These are phyloP conservation scores for Dasyprocta punctata DNA, from an alignment of 2,113 vertebrate species.

Conservation along the genomic window DNA sequence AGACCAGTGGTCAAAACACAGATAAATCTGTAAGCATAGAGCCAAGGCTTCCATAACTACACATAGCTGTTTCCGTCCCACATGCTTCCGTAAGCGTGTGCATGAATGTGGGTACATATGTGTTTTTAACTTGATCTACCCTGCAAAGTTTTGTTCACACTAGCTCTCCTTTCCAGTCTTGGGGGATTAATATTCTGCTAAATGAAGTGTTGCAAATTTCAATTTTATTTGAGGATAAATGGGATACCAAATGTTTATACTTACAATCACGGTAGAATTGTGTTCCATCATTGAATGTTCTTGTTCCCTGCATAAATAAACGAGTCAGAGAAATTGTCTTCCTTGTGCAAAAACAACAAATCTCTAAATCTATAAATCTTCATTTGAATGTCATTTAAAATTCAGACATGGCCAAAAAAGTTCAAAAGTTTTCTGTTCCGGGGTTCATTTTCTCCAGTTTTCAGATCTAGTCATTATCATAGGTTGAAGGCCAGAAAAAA, in stretches of 20 bases:
- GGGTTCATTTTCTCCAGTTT: neutral
- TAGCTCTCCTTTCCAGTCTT: slow-evolving; percentile 81
- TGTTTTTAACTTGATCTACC: slow-evolving; percentile 81
- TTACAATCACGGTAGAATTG: slow-evolving; percentile 72
- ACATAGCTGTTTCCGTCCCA: slow-evolving; percentile 33
- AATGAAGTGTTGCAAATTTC: slow-evolving; percentile 87
- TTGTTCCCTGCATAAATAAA: slow-evolving; percentile 22
- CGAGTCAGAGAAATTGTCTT: neutral
- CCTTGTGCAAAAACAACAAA: neutral
- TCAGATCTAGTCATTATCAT: neutral
- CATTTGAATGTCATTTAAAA: neutral
- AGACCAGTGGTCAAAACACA: slow-evolving; percentile 72
- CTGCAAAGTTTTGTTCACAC: slow-evolving; percentile 83
- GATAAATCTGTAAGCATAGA: neutral
- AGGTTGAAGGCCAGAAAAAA: neutral
- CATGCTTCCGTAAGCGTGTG: neutral
- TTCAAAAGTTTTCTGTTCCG: neutral
- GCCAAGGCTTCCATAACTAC: neutral
- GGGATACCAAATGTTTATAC: slow-evolving; percentile 83
- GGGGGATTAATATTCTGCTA: slow-evolving; percentile 84
- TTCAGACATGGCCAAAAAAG: neutral
- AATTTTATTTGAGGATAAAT: slow-evolving; percentile 86
- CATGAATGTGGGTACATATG: neutral
- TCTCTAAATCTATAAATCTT: neutral
- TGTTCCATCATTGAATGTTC: neutral